These are phyloP conservation scores for Latrodectus hesperus DNA, from an alignment of 2,888 invertebrate species.

Conservation along the genomic window DNA sequence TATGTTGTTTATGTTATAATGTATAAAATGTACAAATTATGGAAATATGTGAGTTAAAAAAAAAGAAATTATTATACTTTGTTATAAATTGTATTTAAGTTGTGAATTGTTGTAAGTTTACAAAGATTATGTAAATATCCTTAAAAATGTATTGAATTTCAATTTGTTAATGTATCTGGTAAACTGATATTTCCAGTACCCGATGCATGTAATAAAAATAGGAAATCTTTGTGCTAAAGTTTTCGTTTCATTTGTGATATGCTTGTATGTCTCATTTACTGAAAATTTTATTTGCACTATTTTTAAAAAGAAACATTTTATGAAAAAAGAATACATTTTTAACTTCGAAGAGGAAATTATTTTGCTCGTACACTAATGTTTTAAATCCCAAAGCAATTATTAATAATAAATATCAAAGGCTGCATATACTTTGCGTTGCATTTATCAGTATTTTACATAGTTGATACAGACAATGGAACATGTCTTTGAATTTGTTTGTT, in stretches of 20 bases:
- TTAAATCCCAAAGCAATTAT: no score
- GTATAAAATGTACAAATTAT: neutral
- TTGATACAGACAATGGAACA: no score
- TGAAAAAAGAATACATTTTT: no score
- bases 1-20: neutral
- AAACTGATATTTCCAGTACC: slow-evolving; percentile 12
- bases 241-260: neutral
- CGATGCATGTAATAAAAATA: slow-evolving; percentile 22
- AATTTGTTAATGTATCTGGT: slow-evolving; percentile 16
- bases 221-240: slow-evolving; percentile 6
- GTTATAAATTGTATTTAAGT: neutral
- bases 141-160: neutral
- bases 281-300: no score
- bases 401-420: no score
- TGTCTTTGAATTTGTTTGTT: no score
- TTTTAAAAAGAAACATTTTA: no score
- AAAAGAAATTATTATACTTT: neutral
- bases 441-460: no score
- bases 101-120: neutral
- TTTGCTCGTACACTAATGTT: no score
- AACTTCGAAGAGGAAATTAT: no score
- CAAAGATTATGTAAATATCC: slow-evolving; percentile 1
- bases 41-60: neutral
- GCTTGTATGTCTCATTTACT: no score
- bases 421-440: no score